Base-by-base conservation (phyloP, 2,113 vertebrate genomes). In the Gymnobelideus leadbeateri region DNA sequence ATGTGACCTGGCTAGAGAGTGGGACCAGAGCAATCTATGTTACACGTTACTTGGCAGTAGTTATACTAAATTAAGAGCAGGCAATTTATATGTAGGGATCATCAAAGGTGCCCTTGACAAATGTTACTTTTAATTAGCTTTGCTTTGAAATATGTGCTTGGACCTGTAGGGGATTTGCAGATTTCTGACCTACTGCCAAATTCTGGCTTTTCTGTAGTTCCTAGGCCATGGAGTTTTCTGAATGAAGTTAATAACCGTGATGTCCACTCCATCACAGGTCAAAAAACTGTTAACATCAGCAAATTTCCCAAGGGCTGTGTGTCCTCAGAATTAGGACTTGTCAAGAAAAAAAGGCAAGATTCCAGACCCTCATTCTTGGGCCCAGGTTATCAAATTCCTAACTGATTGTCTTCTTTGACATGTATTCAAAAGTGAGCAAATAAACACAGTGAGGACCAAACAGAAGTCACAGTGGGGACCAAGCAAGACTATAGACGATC, bases 321-420 rank as follows among this genome's bases (percentile, higher is more conserved):
- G 11, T 16, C 16, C 28, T 61, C 52, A 95, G 77, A 57, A 97
- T 96, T 94, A 96, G 92, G n/a, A 54, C 52, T 51, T 94, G 95
- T 95, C 96, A 97, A 97, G 95, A 95, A 95, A 51, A 97, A 12
- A n/a, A 90, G 57, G 96, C 94, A 94, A 97, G 95, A 98, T 96
- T 94, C 93, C 97, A 94, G 93, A 92, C 95, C 89, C 52, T 94
- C 68, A 47, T 57, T 93, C 55, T 90, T 92, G 84, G n/a, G 28
- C 52, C 96, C 92, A 95, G 95, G 61, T 46, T 91, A 23, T 84
- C 8, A 6, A 21, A 43, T 43, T 84, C n/a, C 43, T 84, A 43
- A 77, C 68, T n/a, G 37, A 77, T 77, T 77, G 14, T 77, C 37
- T 77, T 77, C 37, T 77, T 77, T 16, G 68, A 77, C 14, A 77